A percentile compares a stretch with the other conserved stretches of the same genome.
Evolutionary conservation across 2,797 vertebrate genomes (phyloP).

Genomic region (Lepus townsendii): DNA sequence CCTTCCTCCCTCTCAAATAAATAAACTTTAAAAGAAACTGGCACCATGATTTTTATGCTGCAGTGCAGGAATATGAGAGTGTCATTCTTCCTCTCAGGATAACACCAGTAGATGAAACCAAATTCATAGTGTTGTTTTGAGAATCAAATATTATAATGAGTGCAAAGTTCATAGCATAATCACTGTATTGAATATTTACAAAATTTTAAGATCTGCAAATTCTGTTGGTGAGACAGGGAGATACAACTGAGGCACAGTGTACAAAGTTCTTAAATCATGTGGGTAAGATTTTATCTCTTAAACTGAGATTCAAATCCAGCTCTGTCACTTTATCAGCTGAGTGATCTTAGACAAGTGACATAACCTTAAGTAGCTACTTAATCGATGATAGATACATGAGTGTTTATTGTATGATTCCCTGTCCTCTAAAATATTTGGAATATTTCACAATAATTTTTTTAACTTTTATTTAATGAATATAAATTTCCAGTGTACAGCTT

Average conservation of each 20-base stretch:
- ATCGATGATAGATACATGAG: background rate
- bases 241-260: background rate
- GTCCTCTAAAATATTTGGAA: background rate
- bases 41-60: background rate
- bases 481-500: too few relatives aligned
- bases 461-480: too few relatives aligned
- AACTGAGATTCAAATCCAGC: background rate
- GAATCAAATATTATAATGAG: background rate
- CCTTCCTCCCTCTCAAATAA: too few relatives aligned
- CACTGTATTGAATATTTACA: background rate
- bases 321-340: background rate
- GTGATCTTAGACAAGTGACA: background rate
- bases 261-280: background rate
- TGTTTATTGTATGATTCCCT: background rate
- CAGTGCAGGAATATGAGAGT: background rate
- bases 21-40: background rate
- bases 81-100: background rate
- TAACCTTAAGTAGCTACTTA: background rate
- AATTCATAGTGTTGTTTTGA: background rate
- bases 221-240: background rate
- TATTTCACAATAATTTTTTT: background rate
- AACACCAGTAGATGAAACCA: background rate
- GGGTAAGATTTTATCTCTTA: background rate
- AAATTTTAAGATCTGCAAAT: background rate
- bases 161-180: background rate